Conservation (phyloP, 2,113 vertebrate species). For the Trogon melanurus region DNA sequence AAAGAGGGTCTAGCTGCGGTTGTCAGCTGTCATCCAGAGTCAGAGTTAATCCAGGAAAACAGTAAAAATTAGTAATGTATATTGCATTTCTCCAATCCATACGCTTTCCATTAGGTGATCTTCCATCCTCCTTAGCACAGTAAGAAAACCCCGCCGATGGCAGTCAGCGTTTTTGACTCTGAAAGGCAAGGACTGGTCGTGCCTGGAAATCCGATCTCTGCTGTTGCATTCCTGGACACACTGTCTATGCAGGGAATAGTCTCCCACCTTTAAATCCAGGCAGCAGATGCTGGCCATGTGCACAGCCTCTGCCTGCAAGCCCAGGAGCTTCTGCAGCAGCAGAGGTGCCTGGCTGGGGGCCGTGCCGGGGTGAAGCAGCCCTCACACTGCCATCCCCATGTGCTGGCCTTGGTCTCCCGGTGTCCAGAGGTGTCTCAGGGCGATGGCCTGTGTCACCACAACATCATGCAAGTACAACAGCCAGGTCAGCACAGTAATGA, state of each 20-base stretch:
- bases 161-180: background rate
- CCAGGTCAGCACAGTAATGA: background rate
- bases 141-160: constrained; percentile 1
- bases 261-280: constrained; percentile 57
- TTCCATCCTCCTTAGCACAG: background rate
- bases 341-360: background rate
- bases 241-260: constrained; percentile 25
- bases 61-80: constrained; percentile 70
- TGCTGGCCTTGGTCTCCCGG: background rate
- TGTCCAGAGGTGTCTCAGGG: background rate
- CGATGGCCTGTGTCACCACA: background rate
- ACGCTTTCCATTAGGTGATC: constrained; percentile 70
- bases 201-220: constrained; percentile 46
- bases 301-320: background rate
- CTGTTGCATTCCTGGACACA: constrained; percentile 42
- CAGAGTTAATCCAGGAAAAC: constrained; percentile 69
- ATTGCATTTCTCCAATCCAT: constrained; percentile 67
- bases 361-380: rapidly evolving
- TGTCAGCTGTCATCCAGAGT: constrained; percentile 69
- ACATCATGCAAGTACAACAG: background rate
- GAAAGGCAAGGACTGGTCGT: constrained; percentile 26
- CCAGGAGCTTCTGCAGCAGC: background rate
- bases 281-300: constrained; percentile 29
- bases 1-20: background rate
- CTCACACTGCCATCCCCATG: rapidly evolving